Conservation (phyloP, 2,113 vertebrate genomes). For the Cinclus mexicanus region DNA sequence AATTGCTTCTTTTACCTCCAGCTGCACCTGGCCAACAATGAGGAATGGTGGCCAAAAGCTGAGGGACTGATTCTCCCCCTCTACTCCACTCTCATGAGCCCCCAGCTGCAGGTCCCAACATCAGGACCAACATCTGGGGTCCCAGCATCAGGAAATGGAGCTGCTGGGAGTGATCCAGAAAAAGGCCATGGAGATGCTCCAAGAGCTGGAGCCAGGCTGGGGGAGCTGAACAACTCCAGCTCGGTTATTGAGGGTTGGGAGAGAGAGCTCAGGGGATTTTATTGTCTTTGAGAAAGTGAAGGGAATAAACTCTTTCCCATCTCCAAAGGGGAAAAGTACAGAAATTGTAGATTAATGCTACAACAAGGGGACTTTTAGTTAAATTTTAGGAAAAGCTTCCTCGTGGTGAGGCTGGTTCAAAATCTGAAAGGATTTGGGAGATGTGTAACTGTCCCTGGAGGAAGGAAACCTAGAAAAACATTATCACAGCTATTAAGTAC, state of each 20-base stretch:
- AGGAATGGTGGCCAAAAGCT: background rate
- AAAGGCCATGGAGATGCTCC: rapidly evolving
- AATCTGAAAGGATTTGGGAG: background rate
- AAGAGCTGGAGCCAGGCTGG: background rate
- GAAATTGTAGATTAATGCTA: background rate
- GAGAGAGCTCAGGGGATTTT: background rate
- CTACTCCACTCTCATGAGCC: background rate
- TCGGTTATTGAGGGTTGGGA: background rate
- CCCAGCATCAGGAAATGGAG: background rate
- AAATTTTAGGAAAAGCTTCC: background rate
- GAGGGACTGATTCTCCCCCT: background rate
- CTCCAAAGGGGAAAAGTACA: background rate
- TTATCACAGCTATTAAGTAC: background rate
- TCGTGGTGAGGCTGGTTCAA: background rate
- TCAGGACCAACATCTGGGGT: background rate
- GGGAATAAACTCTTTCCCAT: background rate
- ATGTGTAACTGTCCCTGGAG: background rate
- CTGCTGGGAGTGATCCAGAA: background rate
- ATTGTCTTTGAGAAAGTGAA: too few species aligned
- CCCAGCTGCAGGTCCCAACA: background rate
- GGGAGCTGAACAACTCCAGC: background rate
- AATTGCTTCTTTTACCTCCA: background rate
- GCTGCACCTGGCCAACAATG: background rate
- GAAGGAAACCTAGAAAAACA: background rate
- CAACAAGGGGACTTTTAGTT: background rate